These are phyloP conservation scores for Acrocephalus kingi DNA, from an alignment of 2,113 vertebrate species.

Conservation along the genomic window DNA sequence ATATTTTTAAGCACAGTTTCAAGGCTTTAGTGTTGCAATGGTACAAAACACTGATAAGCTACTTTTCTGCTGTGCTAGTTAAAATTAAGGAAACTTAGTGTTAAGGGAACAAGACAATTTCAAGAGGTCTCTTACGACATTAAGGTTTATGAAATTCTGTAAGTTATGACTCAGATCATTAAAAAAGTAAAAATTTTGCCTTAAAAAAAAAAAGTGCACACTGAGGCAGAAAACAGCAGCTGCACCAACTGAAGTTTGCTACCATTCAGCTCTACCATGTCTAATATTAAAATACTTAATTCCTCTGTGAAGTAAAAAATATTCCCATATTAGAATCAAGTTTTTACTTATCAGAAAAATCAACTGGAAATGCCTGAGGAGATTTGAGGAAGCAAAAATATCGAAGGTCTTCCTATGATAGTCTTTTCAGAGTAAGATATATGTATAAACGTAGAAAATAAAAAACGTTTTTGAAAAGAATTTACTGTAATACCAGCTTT, in stretches of 20 bases:
- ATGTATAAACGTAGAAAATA: not conserved
- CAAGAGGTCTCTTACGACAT: not conserved
- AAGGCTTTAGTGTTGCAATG: not conserved
- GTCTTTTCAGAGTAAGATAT: not conserved
- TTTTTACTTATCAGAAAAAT: not conserved
- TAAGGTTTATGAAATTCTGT: not conserved
- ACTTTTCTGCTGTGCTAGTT: not conserved
- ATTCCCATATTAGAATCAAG: not conserved
- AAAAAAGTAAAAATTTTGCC: not conserved
- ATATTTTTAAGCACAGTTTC: not conserved
- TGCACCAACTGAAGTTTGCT: not conserved
- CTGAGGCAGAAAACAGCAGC: not conserved
- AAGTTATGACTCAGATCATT: not conserved
- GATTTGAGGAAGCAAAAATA: not conserved
- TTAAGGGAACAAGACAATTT: not conserved
- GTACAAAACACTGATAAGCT: not conserved
- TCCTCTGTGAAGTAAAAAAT: not conserved
- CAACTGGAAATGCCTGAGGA: not conserved
- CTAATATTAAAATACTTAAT: not conserved
- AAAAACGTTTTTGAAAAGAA: not conserved
- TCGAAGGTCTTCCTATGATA: not conserved
- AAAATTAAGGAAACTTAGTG: not conserved
- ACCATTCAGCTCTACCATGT: not conserved
- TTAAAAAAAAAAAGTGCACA: not conserved
- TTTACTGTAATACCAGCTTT: not conserved